Evolutionary conservation across 35 echinoderm and acorn worm genomes (phyloP).

Genomic region (Nesometra sesokonis): DNA sequence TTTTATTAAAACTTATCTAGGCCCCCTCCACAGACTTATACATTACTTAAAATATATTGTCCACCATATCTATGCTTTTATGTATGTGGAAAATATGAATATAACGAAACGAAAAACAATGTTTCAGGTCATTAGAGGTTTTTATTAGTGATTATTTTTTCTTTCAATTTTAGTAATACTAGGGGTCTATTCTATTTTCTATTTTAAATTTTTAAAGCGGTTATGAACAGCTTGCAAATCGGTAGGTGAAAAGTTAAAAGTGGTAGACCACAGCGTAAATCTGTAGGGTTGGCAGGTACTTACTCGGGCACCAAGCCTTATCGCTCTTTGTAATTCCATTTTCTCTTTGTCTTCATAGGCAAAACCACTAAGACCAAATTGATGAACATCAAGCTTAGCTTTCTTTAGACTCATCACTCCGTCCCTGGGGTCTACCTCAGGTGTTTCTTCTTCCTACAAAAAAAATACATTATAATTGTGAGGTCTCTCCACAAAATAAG

Average conservation of each 20-base stretch:
- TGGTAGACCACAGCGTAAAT: background rate
- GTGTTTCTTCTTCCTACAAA: background rate
- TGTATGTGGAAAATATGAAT: no score
- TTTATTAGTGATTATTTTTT: no score
- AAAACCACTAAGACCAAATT: slow-evolving; percentile 67
- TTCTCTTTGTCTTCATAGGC: slow-evolving; percentile 74
- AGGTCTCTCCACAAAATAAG: no score
- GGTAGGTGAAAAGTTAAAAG: background rate
- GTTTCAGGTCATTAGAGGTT: no score
- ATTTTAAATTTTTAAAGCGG: background rate
- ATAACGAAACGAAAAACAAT: no score
- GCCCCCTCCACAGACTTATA: no score
- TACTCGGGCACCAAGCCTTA: slow-evolving; percentile 75
- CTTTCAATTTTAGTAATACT: no score
- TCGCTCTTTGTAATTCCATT: slow-evolving; percentile 44
- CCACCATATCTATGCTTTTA: no score
- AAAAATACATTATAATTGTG: no score
- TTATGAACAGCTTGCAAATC: background rate
- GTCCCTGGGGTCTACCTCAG: background rate
- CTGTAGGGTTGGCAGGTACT: background rate
- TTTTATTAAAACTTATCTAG: no score
- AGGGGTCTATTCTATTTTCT: background rate
- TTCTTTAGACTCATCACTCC: slow-evolving; percentile 17
- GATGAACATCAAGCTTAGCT: slow-evolving; percentile 57
- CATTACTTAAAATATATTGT: no score